Conservation (phyloP, 2,113 vertebrate species). For the Gadus chalcogrammus region DNA sequence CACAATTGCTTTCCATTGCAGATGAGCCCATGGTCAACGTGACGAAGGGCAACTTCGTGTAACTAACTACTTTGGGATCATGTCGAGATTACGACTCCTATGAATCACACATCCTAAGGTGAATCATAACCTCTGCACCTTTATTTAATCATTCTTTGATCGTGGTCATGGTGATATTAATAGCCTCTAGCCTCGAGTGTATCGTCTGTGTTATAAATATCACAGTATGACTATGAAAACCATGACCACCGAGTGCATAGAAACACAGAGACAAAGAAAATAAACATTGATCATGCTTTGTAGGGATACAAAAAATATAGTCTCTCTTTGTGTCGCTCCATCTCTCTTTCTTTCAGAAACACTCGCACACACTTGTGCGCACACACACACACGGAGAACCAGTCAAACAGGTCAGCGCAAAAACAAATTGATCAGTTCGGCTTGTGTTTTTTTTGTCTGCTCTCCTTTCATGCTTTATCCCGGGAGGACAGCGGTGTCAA, state of each 20-base stretch:
- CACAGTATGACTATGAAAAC: too few species aligned
- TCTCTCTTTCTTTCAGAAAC: not conserved
- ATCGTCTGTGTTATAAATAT: too few species aligned
- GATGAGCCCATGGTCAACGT: not conserved
- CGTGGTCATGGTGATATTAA: too few species aligned
- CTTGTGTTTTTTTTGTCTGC: slow-evolving; percentile 16
- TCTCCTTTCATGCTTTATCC: slow-evolving; percentile 17
- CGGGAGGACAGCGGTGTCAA: slow-evolving; percentile 20
- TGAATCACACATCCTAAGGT: too few species aligned
- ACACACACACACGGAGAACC: slow-evolving; percentile 31
- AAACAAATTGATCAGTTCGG: slow-evolving; percentile 28
- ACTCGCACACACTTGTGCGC: not conserved
- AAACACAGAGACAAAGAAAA: not conserved
- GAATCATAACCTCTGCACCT: too few species aligned
- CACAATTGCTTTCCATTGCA: not conserved
- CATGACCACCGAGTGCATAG: too few species aligned
- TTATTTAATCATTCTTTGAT: too few species aligned
- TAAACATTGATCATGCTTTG: not conserved
- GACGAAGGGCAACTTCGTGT: not conserved
- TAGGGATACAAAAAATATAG: not conserved
- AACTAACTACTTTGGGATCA: too few species aligned
- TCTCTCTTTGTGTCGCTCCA: too few species aligned
- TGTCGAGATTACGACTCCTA: too few species aligned
- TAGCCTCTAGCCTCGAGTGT: too few species aligned
- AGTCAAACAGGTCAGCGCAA: slow-evolving; percentile 49